Conservation (phyloP, 2,113 vertebrate species). For the Podarcis raffonei region DNA sequence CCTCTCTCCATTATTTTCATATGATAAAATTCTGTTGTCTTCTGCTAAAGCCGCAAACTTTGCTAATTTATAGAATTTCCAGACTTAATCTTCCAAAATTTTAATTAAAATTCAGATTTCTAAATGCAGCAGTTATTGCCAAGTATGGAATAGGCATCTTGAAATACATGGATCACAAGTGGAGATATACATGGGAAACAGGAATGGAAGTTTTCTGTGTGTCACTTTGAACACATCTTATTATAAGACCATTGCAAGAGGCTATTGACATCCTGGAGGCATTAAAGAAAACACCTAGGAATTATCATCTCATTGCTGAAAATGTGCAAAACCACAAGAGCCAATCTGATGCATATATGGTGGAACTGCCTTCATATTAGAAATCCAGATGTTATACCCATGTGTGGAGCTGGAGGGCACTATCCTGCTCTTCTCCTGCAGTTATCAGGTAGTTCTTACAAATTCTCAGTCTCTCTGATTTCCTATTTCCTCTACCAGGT, state of each 20-base stretch:
- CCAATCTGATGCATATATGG: not conserved
- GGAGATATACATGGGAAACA: not conserved
- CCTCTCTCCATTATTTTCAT: not conserved
- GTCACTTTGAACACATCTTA: not conserved
- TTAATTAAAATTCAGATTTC: not conserved
- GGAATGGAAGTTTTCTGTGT: not conserved
- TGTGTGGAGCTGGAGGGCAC: too few relatives aligned
- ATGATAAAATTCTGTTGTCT: not conserved
- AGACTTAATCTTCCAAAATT: not conserved
- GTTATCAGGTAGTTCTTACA: too few relatives aligned
- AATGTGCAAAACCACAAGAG: not conserved
- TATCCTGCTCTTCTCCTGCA: too few relatives aligned
- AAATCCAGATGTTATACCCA: not conserved
- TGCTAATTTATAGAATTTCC: not conserved
- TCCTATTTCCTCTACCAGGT: too few relatives aligned
- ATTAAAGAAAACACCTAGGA: not conserved
- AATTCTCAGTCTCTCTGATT: too few relatives aligned
- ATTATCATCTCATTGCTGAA: not conserved
- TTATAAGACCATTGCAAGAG: not conserved
- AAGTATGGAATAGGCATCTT: not conserved
- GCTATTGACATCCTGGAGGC: not conserved
- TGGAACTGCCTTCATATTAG: not conserved
- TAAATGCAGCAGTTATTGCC: not conserved
- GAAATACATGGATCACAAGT: not conserved
- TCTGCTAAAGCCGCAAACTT: not conserved